Conservation (phyloP, 2,888 invertebrate species). For the Chorisops tibialis region DNA sequence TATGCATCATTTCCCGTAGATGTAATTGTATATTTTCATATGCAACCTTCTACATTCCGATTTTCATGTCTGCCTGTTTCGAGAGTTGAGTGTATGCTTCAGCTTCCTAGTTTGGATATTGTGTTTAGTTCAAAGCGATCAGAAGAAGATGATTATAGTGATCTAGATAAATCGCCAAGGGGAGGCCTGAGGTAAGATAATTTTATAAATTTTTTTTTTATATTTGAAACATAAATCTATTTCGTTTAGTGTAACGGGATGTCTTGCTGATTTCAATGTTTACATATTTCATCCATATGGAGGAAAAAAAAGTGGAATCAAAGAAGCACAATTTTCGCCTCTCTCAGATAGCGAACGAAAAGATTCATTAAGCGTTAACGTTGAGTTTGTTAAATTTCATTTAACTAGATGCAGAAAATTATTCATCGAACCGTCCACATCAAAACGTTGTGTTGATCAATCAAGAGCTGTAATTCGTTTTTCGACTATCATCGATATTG, state of each 20-base stretch:
- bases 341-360: conserved; percentile 85
- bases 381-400: conserved; percentile 96
- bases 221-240: neutral
- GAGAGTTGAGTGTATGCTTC: conserved; percentile 91
- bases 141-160: conserved; percentile 60
- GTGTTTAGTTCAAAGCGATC: conserved; percentile 92
- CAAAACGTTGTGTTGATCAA: conserved; percentile 54
- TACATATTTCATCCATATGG: conserved; percentile 99
- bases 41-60: conserved; percentile 94
- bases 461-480: conserved; percentile 87
- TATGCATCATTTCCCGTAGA: conserved; percentile 97
- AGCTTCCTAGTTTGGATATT: conserved; percentile 93
- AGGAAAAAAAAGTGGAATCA: conserved; percentile 74
- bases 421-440: conserved; percentile 62
- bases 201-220: neutral
- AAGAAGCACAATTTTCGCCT: conserved; percentile 83
- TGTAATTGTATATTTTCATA: conserved; percentile 96
- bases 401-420: conserved; percentile 86
- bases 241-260: conserved; percentile 91
- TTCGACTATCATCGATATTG: conserved; percentile 92
- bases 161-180: conserved; percentile 44
- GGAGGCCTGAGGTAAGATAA: conserved; percentile 45
- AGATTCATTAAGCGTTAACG: conserved; percentile 93
- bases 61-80: conserved; percentile 96
- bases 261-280: conserved; percentile 94